A percentile compares a stretch with the other conserved stretches of the same genome.
These are phyloP conservation scores for Pseudococcus longispinus DNA, from an alignment of 2,888 invertebrate species.

Conservation along the genomic window DNA sequence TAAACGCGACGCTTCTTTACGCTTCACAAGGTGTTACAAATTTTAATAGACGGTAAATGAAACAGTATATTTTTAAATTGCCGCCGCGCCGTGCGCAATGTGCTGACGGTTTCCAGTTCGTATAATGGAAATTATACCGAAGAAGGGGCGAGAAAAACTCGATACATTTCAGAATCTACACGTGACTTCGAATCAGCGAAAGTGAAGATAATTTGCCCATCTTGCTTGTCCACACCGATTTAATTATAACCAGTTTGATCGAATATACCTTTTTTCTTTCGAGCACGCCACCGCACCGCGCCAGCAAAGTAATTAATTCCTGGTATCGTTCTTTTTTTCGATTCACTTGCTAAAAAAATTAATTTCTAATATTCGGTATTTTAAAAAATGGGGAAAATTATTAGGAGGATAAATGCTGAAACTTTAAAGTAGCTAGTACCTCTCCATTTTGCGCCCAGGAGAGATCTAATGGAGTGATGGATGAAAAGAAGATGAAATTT, in stretches of 20 bases:
- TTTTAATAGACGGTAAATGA: constrained; percentile 41
- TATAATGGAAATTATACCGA: not conserved
- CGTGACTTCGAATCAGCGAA: constrained; percentile 19
- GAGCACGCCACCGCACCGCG: too few relatives aligned
- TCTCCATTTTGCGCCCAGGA: too few relatives aligned
- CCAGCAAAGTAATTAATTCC: too few relatives aligned
- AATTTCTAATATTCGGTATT: too few relatives aligned
- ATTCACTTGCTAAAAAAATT: too few relatives aligned
- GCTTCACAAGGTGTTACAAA: constrained; percentile 34
- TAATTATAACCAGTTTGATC: not conserved
- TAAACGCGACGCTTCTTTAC: constrained; percentile 41
- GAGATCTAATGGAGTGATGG: too few relatives aligned
- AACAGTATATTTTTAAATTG: constrained; percentile 33
- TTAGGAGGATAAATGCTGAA: too few relatives aligned
- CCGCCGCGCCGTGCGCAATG: not conserved
- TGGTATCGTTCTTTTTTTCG: too few relatives aligned
- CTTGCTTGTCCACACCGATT: not conserved
- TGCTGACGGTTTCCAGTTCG: not conserved
- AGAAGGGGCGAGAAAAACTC: not conserved
- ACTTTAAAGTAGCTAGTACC: too few relatives aligned
- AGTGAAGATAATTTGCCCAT: constrained; percentile 23
- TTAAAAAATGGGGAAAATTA: too few relatives aligned
- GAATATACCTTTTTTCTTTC: not conserved
- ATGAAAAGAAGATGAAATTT: too few relatives aligned
- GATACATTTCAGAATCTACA: not conserved